Conservation (phyloP, 2,113 vertebrate species). For the Octodon degus region DNA sequence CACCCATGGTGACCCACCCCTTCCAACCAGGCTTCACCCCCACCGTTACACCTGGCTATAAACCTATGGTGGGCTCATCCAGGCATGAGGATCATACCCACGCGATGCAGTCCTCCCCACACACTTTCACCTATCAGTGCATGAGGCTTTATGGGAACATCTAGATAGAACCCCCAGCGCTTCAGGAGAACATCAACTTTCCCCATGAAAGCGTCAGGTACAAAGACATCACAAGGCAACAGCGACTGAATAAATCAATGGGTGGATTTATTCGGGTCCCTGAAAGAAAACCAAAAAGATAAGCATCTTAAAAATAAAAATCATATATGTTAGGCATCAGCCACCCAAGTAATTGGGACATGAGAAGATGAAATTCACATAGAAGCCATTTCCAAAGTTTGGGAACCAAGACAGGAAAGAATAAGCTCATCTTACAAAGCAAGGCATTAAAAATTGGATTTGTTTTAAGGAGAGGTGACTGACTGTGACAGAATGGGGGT, state of each 20-base stretch:
- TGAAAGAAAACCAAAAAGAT: neutral
- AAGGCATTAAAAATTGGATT: fast-evolving
- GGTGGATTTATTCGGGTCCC: neutral
- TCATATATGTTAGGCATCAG: neutral
- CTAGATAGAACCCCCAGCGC: neutral
- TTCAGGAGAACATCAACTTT: neutral
- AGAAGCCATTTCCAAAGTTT: neutral
- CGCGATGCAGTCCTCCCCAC: neutral
- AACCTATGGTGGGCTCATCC: neutral
- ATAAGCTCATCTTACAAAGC: neutral
- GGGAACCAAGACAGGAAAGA: neutral
- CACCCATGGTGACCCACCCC: neutral
- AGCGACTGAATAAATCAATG: neutral
- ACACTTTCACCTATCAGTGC: neutral
- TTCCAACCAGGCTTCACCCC: neutral
- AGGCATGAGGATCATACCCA: neutral
- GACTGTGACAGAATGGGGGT: neutral
- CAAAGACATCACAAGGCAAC: neutral
- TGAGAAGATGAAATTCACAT: neutral
- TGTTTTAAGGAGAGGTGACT: neutral
- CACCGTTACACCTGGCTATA: neutral
- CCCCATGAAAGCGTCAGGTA: neutral
- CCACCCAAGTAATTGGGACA: neutral
- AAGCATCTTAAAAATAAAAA: neutral
- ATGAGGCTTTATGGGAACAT: neutral